These are phyloP conservation scores for Scaptomyza graminum DNA, from an alignment of 1,140 invertebrate species.

Conservation along the genomic window DNA sequence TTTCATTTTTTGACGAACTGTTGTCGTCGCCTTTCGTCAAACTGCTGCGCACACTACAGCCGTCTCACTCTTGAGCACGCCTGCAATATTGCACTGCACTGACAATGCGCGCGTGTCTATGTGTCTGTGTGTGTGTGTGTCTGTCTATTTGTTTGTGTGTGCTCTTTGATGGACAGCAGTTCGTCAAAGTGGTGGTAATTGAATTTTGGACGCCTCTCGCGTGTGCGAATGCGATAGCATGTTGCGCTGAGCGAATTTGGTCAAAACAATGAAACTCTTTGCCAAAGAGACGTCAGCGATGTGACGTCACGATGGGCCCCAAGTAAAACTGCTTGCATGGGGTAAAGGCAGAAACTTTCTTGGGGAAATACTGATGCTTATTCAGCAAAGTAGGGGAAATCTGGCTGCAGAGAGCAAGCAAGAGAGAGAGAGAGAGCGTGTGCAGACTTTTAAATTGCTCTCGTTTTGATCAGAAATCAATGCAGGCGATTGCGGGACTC, in stretches of 20 bases:
- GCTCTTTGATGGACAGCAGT: slow-evolving; percentile 76
- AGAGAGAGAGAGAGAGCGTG: slow-evolving; percentile 25
- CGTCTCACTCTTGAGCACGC: slow-evolving; percentile 57
- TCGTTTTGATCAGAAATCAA: slow-evolving; percentile 56
- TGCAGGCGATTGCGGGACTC: slow-evolving; percentile 15
- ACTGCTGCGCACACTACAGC: slow-evolving; percentile 46
- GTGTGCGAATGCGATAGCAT: slow-evolving; percentile 56
- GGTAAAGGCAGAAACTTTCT: slow-evolving; percentile 8
- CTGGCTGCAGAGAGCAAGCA: slow-evolving; percentile 33
- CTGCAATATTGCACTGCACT: slow-evolving; percentile 22
- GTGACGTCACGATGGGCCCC: slow-evolving; percentile 56
- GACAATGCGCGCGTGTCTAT: slow-evolving; percentile 6
- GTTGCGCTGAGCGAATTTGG: slow-evolving; percentile 39
- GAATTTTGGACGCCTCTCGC: slow-evolving; percentile 54
- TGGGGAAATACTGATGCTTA: slow-evolving; percentile 43
- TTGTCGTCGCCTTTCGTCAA: slow-evolving; percentile 79
- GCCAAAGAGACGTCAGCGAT: slow-evolving; percentile 27
- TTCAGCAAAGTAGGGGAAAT: slow-evolving; percentile 77
- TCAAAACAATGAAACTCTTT: slow-evolving; percentile 47
- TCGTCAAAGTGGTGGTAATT: slow-evolving; percentile 82
- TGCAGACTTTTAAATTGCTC: slow-evolving; percentile 5
- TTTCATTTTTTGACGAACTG: slow-evolving; percentile 72
- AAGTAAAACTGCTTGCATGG: slow-evolving; percentile 6
- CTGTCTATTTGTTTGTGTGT: slow-evolving; percentile 20
- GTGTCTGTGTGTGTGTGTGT: slow-evolving; percentile 4